A percentile compares a stretch with the other conserved stretches of the same genome.
phyloP scores from a whole-genome alignment of 2,888 invertebrate species.

The Tridacna crocea region DNA sequence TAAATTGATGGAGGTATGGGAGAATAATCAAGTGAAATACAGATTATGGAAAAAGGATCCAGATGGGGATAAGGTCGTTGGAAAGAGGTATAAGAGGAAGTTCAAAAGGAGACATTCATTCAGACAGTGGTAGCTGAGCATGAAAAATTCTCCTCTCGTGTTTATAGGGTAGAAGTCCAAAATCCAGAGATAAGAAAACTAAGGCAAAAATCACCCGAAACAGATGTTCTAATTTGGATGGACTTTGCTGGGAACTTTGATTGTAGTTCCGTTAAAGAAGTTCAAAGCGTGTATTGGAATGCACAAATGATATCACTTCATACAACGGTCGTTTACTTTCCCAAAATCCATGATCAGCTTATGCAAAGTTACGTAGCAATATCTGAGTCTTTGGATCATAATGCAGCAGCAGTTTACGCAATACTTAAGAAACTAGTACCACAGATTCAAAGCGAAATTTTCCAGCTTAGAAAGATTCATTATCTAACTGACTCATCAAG shows the following conservation, averaged over 20 bases:
- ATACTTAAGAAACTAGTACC: neutral
- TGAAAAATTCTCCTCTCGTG: conserved; percentile 25
- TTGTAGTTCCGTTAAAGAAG: conserved; percentile 21
- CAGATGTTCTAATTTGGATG: conserved; percentile 25
- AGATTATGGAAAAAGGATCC: conserved; percentile 40
- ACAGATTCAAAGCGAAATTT: neutral
- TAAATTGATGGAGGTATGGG: neutral
- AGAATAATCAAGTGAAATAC: conserved; percentile 4
- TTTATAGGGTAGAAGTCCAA: conserved; percentile 22
- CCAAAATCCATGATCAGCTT: neutral
- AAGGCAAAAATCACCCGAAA: conserved; percentile 19
- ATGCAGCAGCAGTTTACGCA: conserved; percentile 12
- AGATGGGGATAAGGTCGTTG: conserved; percentile 35
- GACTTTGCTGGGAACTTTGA: conserved; percentile 34
- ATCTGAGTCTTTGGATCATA: conserved; percentile 33
- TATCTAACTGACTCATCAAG: too few species aligned
- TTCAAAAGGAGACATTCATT: conserved; percentile 25
- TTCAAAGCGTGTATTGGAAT: conserved; percentile 35
- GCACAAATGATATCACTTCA: conserved; percentile 21
- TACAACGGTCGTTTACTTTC: conserved; percentile 27
- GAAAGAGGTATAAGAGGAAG: conserved; percentile 32
- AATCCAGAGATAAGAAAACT: conserved; percentile 21
- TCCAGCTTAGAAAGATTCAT: neutral
- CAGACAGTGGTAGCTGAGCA: conserved; percentile 13
- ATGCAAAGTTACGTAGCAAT: conserved; percentile 26